These are phyloP conservation scores for Aricia artaxerxes DNA, from an alignment of 2,888 invertebrate genomes.

Conservation along the genomic window DNA sequence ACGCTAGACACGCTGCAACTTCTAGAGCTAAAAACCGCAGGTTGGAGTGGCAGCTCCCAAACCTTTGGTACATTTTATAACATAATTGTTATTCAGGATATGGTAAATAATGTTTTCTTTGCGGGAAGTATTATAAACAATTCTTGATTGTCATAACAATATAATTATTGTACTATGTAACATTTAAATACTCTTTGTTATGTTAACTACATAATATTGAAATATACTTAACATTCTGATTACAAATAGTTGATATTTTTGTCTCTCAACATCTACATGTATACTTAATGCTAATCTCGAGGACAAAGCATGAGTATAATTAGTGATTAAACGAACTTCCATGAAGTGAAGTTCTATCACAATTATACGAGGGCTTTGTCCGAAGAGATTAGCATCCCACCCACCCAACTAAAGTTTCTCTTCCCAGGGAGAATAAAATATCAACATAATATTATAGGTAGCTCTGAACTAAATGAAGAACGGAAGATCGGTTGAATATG, in stretches of 20 bases:
- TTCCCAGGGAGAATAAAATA: too few relatives aligned
- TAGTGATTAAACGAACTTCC: neutral
- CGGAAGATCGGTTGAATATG: too few relatives aligned
- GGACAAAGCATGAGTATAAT: slow-evolving; percentile 10
- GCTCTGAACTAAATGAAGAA: too few relatives aligned
- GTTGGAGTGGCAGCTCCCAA: slow-evolving; percentile 11
- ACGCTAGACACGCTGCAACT: slow-evolving; percentile 42
- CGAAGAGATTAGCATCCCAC: too few relatives aligned
- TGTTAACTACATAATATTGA: neutral
- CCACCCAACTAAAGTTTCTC: too few relatives aligned
- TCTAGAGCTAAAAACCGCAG: slow-evolving; percentile 34
- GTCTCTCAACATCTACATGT: slow-evolving; percentile 4
- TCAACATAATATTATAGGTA: too few relatives aligned
- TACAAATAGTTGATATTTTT: neutral
- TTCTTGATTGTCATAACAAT: neutral
- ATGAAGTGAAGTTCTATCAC: neutral
- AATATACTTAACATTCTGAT: neutral
- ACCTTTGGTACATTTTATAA: slow-evolving; percentile 18
- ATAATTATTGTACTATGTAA: neutral
- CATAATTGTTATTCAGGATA: neutral
- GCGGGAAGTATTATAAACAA: neutral
- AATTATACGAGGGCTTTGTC: neutral
- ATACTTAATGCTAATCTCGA: neutral
- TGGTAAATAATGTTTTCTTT: neutral
- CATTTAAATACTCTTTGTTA: neutral